Evolutionary conservation across 2,888 invertebrate species (phyloP), one percentile per base, ranked within the genome.

Genomic region (Amaurobius ferox): DNA sequence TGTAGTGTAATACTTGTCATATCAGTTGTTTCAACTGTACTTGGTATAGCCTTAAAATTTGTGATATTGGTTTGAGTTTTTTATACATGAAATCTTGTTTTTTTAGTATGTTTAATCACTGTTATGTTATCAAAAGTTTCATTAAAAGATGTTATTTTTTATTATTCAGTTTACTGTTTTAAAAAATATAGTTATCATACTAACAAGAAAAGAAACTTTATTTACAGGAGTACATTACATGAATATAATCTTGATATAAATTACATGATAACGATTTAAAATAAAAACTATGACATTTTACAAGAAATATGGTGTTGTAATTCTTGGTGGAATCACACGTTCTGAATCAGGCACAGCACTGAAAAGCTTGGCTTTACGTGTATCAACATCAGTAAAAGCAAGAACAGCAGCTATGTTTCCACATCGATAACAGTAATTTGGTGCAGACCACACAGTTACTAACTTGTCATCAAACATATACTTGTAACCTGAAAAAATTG

Each of bases 361-460:
- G 92, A 99, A 99, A 90, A 98, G 93, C 92, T 97, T 96, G 26
- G 92, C 94, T 89, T 94, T 94, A 91, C 95, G 94, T 89, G 95
- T 94, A 89, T 96, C 95, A 7, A 95, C 94, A 87, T 95, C 94
- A 16, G 89, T 89, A 91, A 99, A 97, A 91, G 96, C 95, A 91
- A 99, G 93, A 90, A 99, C 98, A 72, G 99, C 97, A 3, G 99
- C 99, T 78, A 98, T 95, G 92, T 99, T 99, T 67, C 99, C 99
- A 91, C 99, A 99, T 30, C 99, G 95, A 92, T 99, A 99, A 92
- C 99, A 99, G 92, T 99, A 99, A 93, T 99, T 99, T 3, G 99
- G 99, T 5, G 99, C 99, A 19, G 99, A 98, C 98, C 99, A 99
- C 0, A 99, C 97, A 0, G 99, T 99, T 40, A 99, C 98, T 90